A percentile compares a stretch with the other conserved stretches of the same genome.
Conservation (phyloP, 2,113 vertebrate species). For the Peromyscus maniculatus region DNA sequence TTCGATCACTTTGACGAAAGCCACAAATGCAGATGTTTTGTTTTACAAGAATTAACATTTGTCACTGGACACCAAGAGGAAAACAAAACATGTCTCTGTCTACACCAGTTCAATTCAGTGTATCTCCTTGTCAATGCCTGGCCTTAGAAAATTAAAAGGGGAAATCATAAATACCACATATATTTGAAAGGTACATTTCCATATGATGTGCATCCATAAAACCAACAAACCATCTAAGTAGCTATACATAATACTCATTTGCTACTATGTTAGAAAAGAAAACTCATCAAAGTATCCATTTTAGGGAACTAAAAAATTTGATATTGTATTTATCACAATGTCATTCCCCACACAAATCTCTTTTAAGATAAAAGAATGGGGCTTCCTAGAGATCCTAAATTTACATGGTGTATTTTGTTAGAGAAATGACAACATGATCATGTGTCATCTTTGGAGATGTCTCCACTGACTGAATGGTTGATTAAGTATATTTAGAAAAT, state of each 20-base stretch:
- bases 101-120: not conserved
- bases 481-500: not conserved
- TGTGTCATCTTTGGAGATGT: not conserved
- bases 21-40: not conserved
- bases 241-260: not conserved
- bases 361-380: not conserved
- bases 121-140: not conserved
- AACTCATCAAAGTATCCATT: not conserved
- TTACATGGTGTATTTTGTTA: not conserved
- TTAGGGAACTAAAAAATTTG: not conserved
- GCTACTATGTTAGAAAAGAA: not conserved
- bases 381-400: not conserved
- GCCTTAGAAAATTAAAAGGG: not conserved
- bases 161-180: not conserved
- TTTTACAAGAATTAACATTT: constrained; percentile 3
- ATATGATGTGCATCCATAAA: not conserved
- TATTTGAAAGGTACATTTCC: constrained; percentile 21
- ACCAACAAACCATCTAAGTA: not conserved
- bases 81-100: not conserved
- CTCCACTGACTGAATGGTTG: accelerated
- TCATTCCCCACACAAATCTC: not conserved
- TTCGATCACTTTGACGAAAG: not conserved
- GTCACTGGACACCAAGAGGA: not conserved
- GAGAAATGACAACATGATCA: not conserved
- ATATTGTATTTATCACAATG: not conserved